Evolutionary conservation across 2,113 vertebrate species (phyloP), one percentile per base, ranked within the genome.

Genomic region (Tachysurus vachellii): DNA sequence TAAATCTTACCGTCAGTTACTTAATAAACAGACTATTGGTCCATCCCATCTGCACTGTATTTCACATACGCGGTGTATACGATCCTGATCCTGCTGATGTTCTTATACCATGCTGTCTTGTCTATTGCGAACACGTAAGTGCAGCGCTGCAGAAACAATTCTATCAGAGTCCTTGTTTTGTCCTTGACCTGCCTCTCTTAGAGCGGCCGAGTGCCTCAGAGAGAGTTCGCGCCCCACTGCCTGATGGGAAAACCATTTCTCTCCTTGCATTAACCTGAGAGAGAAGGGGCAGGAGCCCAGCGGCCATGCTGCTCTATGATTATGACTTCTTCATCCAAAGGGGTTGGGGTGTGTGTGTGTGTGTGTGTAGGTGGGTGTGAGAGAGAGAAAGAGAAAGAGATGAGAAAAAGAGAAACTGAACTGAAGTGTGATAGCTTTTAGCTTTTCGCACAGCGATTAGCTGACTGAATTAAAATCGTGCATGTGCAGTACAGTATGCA

Each of bases 231-330:
- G 64, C 84, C 82, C 81, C 81, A 16, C 42, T 83, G 66, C 84
- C 66, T 88, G 81, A 90, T 76, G 89, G 87, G 81, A 86, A 88
- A 82, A 68, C 84, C 76, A 82, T 83, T 62, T 70, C 87, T 88
- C 89, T 90, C 28, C 80, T 85, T 86, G 84, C 84, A 90, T 90
- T 88, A 88, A 90, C 64, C 73, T 88, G 80, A 88, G 84, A 88
- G 62, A 86, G 84, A 85, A n/a, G 50, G 75, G 86, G 56, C 84
- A 80, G 80, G 62, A 14, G 21, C 80, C 57, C 70, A 64, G 68
- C 31, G 71, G 61, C 84, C 62, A 70, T 5, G 26, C 82, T 88
- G 57, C 73, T 76, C 57, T 77, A 76, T 88, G 81, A 90, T 86
- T 90, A 88, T 23, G 68, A 68, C 59, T 80, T 83, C 80, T 88